Base-by-base conservation (phyloP, 2,888 invertebrate species). In the Dolichomitus sp. region DNA sequence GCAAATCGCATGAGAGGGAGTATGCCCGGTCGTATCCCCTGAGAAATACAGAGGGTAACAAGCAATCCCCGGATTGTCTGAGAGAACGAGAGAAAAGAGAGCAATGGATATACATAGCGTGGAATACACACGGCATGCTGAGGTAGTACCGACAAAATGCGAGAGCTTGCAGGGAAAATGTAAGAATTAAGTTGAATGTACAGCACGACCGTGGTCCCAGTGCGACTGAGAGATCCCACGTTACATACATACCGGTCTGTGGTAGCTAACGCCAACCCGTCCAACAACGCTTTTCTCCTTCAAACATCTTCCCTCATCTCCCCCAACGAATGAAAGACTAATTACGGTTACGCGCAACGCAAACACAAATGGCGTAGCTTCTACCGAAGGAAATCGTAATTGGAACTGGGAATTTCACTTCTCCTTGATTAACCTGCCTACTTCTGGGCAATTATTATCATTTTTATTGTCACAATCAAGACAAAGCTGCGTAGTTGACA, bases 61-160 rank as follows among this genome's bases (percentile, higher is more conserved):
- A 85, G 80, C 86, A 86, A 87, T 87, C 84, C 86, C 80, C 76
- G 85, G 85, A 87, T 86, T 86, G 86, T 87, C 87, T 87, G 86
- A 70, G 74, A 65, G 45, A 82, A 81, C 65, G 45, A 80, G 68
- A 74, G 73, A 70, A 63, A 78, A 61, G 74, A 76, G 79, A 81
- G 48, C 48, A 66, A 75, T 50, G 48, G 37, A 66, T 66, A 59
- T 48, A 70, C 48, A 69, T 19, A 65, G 30, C 50, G 50, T 40
- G 52, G 54, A 69, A 63, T 68, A 45, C 14, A 69, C 54, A 63
- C 23, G 54, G 65, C 48, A 30, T 30, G 54, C 19, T 45, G 14
- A 12, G 6, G 52, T 12, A 68, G 17, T 3, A 12, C 19, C 17
- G 7, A 57, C n/a, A 4, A 59, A 66, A 61, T 19, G 61, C 11